Conservation (phyloP, 2,113 vertebrate species). For the Motacilla tschutschensis region DNA sequence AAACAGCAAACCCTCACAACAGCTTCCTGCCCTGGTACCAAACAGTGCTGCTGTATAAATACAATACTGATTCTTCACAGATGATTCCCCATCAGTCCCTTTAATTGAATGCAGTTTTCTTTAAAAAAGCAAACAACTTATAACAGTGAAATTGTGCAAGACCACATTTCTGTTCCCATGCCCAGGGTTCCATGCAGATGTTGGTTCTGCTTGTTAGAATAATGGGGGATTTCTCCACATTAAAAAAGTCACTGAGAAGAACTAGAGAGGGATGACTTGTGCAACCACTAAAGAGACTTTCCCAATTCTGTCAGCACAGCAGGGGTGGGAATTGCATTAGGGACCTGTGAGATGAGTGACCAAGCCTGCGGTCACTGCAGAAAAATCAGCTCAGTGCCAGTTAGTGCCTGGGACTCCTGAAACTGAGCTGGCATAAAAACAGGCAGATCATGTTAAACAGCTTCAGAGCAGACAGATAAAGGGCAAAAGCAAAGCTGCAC, state of each 20-base stretch:
- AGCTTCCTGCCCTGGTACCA: not conserved
- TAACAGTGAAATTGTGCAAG: not conserved
- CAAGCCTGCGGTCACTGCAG: not conserved
- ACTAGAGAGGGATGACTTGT: not conserved
- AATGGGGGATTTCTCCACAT: not conserved
- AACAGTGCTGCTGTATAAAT: not conserved
- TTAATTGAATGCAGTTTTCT: not conserved
- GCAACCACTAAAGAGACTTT: not conserved
- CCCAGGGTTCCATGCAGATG: not conserved
- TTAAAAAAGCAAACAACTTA: not conserved
- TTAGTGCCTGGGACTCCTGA: not conserved
- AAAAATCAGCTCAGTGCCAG: not conserved
- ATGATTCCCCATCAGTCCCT: not conserved
- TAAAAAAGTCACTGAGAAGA: not conserved
- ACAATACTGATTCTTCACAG: not conserved
- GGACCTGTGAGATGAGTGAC: not conserved
- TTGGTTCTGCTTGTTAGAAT: not conserved
- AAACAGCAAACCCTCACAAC: not conserved
- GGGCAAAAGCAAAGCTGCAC: not conserved
- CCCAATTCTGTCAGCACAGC: not conserved
- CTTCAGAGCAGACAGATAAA: not conserved
- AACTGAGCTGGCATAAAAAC: not conserved
- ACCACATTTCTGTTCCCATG: not conserved
- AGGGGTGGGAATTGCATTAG: not conserved
- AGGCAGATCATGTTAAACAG: slow-evolving; percentile 10